Percentiles rank a stretch among this genome's conserved stretches.
phyloP scores from a whole-genome alignment of 1,140 invertebrate genomes.

The Drosophila ananassae region DNA sequence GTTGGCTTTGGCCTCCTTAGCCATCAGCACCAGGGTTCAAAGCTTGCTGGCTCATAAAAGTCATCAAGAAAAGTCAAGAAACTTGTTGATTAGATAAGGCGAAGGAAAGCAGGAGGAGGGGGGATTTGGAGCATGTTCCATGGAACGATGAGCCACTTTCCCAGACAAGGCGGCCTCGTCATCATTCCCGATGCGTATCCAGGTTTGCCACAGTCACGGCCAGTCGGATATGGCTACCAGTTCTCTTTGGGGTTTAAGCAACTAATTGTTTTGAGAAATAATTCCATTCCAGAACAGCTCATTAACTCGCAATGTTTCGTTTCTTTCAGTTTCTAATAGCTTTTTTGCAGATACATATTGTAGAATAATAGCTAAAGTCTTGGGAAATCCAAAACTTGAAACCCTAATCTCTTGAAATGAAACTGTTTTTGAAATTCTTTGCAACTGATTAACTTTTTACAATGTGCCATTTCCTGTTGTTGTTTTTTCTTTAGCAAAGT shows the following conservation, averaged over 20 bases:
- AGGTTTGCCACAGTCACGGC: slow-evolving; percentile 8
- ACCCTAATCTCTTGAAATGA: neutral
- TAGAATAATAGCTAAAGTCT: no score
- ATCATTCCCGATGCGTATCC: slow-evolving; percentile 21
- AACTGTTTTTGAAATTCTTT: slow-evolving; percentile 6
- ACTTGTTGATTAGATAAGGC: slow-evolving; percentile 79
- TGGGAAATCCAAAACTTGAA: neutral
- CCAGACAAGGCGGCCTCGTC: slow-evolving; percentile 48
- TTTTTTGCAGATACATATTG: no score
- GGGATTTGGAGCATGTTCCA: slow-evolving; percentile 22
- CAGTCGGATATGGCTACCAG: slow-evolving; percentile 18
- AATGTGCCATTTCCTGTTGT: slow-evolving; percentile 14
- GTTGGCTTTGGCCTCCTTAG: slow-evolving; percentile 26
- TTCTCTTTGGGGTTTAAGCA: neutral
- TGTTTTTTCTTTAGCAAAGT: neutral
- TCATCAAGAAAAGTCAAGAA: slow-evolving; percentile 54
- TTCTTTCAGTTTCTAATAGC: no score
- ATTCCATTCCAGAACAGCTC: no score
- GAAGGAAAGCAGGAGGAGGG: slow-evolving; percentile 13
- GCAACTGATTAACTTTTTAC: slow-evolving; percentile 3
- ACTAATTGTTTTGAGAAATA: no score
- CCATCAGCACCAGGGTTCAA: slow-evolving; percentile 19
- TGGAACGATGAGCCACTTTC: slow-evolving; percentile 52
- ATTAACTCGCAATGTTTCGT: no score
- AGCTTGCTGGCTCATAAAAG: slow-evolving; percentile 53